Conservation (phyloP, 2,113 vertebrate genomes). For the Orcinus orca region DNA sequence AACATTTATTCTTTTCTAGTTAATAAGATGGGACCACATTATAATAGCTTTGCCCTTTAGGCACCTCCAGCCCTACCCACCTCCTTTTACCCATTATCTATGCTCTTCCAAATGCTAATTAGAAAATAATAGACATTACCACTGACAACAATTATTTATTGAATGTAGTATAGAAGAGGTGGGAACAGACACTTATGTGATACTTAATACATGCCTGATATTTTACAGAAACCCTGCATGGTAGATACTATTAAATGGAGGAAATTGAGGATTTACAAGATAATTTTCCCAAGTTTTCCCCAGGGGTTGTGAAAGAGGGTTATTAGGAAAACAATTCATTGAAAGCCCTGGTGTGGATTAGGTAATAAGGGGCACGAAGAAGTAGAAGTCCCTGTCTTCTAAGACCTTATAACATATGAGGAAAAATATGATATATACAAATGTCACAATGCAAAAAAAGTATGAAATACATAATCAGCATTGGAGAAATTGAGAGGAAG, state of each 20-base stretch:
- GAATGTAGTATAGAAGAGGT: neutral
- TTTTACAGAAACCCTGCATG: slow-evolving; percentile 31
- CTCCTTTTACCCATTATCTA: neutral
- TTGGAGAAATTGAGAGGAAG: neutral
- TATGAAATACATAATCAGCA: neutral
- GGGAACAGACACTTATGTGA: neutral
- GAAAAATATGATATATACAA: neutral
- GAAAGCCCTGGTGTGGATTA: slow-evolving; percentile 1
- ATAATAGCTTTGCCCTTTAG: neutral
- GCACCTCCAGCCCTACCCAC: neutral
- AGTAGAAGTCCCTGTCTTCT: neutral
- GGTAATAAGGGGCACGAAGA: neutral
- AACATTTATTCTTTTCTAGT: neutral
- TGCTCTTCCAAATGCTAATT: neutral
- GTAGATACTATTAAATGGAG: slow-evolving; percentile 21
- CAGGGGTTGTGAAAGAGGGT: slow-evolving; percentile 15
- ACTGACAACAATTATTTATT: neutral
- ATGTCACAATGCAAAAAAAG: neutral
- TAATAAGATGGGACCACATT: neutral
- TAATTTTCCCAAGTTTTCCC: slow-evolving; percentile 52
- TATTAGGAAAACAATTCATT: slow-evolving; percentile 44
- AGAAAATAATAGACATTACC: neutral
- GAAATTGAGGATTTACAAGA: slow-evolving; percentile 45
- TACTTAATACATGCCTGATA: neutral
- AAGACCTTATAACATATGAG: neutral